Conservation (phyloP, 1,140 invertebrate species). For the Vanessa atalanta region DNA sequence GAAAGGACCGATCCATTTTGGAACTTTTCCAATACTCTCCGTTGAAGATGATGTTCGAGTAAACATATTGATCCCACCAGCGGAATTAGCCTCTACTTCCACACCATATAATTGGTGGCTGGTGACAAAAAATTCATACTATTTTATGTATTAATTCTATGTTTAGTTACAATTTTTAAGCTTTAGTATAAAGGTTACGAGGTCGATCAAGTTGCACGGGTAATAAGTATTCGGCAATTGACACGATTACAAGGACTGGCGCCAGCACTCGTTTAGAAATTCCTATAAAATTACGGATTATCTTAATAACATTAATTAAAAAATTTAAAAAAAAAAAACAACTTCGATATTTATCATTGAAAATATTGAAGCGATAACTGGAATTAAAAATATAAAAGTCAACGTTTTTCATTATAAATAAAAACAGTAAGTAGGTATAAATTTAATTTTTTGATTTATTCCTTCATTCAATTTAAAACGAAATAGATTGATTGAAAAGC, state of each 20-base stretch:
- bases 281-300: conserved; percentile 15
- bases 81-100: no score
- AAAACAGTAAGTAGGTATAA: neutral
- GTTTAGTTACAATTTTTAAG: neutral
- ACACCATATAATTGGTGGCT: no score
- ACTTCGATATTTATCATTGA: no score
- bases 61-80: no score
- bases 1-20: no score
- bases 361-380: no score
- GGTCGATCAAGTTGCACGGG: conserved; percentile 10
- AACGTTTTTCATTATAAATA: conserved; percentile 3
- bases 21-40: no score
- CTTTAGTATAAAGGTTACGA: conserved; percentile 28
- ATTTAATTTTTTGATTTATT: conserved; percentile 1
- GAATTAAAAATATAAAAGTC: no score
- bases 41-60: no score
- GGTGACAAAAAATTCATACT: no score
- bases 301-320: neutral
- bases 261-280: conserved; percentile 20
- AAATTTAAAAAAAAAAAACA: neutral
- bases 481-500: conserved; percentile 12
- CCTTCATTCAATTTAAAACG: conserved; percentile 13
- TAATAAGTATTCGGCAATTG: conserved; percentile 19
- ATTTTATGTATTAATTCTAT: no score
- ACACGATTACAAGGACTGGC: conserved; percentile 27